phyloP scores from a whole-genome alignment of 2,113 vertebrate species.

The Stomatorhinus ivindoensis region DNA sequence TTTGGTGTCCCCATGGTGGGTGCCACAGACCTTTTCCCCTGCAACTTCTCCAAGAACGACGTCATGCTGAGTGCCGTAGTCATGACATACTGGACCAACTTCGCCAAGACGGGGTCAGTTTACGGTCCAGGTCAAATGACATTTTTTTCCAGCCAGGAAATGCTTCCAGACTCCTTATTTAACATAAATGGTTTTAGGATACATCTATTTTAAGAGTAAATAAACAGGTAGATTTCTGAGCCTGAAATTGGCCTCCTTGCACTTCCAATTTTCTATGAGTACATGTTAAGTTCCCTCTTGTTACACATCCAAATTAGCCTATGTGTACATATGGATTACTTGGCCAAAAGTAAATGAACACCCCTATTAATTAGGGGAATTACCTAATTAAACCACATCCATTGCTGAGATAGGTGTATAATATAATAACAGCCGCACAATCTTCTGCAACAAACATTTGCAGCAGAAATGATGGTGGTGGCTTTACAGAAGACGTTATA shows the following conservation, averaged over 20 bases:
- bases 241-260: background rate
- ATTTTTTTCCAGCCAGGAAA: background rate
- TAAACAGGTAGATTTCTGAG: background rate
- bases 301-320: background rate
- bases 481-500: background rate
- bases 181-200: background rate
- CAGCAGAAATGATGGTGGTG: background rate
- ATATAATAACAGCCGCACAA: background rate
- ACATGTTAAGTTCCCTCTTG: background rate
- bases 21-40: conserved; percentile 87
- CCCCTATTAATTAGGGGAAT: background rate
- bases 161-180: background rate
- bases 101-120: conserved; percentile 85
- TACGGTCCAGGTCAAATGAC: background rate
- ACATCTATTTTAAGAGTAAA: background rate
- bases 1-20: conserved; percentile 95
- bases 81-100: conserved; percentile 98
- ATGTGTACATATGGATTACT: background rate
- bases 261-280: background rate
- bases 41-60: conserved; percentile 96
- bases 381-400: background rate
- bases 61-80: conserved; percentile 90
- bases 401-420: background rate
- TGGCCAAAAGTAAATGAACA: background rate
- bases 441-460: background rate